Evolutionary conservation across 2,888 invertebrate genomes (phyloP).

Genomic region (Allophyes oxyacanthae): DNA sequence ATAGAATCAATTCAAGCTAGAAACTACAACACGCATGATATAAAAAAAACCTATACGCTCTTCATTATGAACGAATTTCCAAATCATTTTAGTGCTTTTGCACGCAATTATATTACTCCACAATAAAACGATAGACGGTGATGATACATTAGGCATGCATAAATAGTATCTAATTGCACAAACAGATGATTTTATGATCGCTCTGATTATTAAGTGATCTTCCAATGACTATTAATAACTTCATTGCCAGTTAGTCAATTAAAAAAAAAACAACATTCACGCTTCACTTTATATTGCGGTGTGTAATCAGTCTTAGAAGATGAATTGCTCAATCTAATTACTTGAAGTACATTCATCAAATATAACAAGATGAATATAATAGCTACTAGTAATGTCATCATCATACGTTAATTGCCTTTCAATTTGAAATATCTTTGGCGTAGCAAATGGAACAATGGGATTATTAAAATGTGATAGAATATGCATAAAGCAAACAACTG

Average conservation of each 20-base stretch:
- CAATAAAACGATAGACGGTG: too few relatives aligned
- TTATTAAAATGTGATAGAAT: too few relatives aligned
- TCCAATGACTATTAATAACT: constrained; percentile 26
- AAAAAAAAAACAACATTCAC: constrained; percentile 24
- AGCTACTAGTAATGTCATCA: not conserved
- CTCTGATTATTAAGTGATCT: constrained; percentile 25
- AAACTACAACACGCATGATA: too few relatives aligned
- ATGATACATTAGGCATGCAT: not conserved
- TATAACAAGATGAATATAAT: constrained; percentile 21
- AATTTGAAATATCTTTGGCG: not conserved
- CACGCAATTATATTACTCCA: not conserved
- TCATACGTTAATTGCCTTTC: not conserved
- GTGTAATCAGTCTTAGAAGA: constrained; percentile 26
- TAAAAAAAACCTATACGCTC: too few relatives aligned
- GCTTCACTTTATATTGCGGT: constrained; percentile 4
- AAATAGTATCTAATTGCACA: constrained; percentile 12
- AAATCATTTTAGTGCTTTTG: not conserved
- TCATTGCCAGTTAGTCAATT: constrained; percentile 13
- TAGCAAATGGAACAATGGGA: too few relatives aligned
- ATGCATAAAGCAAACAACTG: too few relatives aligned
- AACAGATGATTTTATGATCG: constrained; percentile 22
- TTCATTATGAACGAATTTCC: too few relatives aligned
- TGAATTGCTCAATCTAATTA: constrained; percentile 37
- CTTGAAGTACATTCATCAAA: constrained; percentile 20
- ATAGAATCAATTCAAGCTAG: too few relatives aligned